Evolutionary conservation across 2,888 invertebrate genomes (phyloP).

Genomic region (Drosophila parthenogenetica): DNA sequence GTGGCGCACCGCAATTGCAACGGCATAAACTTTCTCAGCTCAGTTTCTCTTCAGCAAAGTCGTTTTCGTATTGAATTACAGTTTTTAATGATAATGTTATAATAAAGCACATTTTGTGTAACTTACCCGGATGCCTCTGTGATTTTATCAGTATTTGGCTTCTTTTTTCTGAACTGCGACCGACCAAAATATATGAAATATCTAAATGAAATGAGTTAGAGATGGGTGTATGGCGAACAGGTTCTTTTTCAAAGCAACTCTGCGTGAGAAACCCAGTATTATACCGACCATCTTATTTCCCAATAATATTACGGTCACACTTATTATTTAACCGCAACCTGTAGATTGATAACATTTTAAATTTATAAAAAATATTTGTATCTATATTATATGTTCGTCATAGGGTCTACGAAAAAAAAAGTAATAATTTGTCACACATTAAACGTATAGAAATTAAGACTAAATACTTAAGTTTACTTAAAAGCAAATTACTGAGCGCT

Average conservation of each 20-base stretch:
- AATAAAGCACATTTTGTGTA: conserved; percentile 17
- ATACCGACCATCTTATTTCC: too few relatives aligned
- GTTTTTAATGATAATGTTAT: conserved; percentile 10
- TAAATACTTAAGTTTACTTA: conserved; percentile 71
- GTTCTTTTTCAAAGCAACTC: conserved; percentile 18
- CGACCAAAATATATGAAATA: conserved; percentile 68
- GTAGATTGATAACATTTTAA: too few relatives aligned
- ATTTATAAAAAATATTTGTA: too few relatives aligned
- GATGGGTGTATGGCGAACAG: conserved; percentile 14
- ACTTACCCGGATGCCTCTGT: conserved; percentile 80
- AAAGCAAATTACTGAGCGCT: conserved; percentile 49
- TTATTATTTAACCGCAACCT: too few relatives aligned
- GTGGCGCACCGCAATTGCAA: conserved; percentile 59
- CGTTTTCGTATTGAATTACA: conserved; percentile 50
- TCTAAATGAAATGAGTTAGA: conserved; percentile 48
- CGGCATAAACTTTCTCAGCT: conserved; percentile 15
- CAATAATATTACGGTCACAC: too few relatives aligned
- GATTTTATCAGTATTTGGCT: conserved; percentile 70
- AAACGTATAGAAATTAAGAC: not conserved
- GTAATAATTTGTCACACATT: not conserved
- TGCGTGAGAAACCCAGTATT: not conserved
- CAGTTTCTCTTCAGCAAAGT: conserved; percentile 40
- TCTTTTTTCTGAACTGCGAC: conserved; percentile 59
- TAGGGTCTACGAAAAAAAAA: not conserved
- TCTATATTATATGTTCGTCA: not conserved